phyloP scores from a whole-genome alignment of 2,888 invertebrate genomes.

The Rhamnusium bicolor region DNA sequence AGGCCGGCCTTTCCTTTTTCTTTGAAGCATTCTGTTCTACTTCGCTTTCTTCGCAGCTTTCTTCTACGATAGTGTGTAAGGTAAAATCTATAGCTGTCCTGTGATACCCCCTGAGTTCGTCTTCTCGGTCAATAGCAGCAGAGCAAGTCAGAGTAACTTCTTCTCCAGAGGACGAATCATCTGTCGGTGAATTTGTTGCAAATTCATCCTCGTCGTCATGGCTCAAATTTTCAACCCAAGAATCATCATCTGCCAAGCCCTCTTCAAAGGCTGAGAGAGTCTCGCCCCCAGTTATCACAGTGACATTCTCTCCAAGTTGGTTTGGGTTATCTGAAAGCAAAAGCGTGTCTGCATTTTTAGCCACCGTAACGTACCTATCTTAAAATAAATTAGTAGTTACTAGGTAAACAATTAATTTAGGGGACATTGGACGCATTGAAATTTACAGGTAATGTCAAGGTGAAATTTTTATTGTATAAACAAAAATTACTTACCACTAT shows the following conservation, averaged over 20 bases:
- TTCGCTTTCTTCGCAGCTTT: slow-evolving; percentile 95
- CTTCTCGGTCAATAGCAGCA: slow-evolving; percentile 79
- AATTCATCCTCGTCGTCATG: slow-evolving; percentile 75
- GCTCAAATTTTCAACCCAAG: slow-evolving; percentile 92
- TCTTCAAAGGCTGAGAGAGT: slow-evolving; percentile 86
- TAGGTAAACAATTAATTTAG: background rate
- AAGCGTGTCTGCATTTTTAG: slow-evolving; percentile 29
- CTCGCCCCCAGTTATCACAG: slow-evolving; percentile 80
- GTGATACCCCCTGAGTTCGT: slow-evolving; percentile 87
- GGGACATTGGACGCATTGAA: background rate
- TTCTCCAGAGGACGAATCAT: slow-evolving; percentile 79
- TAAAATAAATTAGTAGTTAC: background rate
- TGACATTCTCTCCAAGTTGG: slow-evolving; percentile 73
- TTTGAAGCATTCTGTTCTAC: slow-evolving; percentile 76
- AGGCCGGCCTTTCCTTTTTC: slow-evolving; percentile 79
- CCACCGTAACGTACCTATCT: background rate
- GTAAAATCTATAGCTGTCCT: slow-evolving; percentile 90
- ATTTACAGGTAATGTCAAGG: slow-evolving; percentile 30
- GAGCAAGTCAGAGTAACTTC: slow-evolving; percentile 76
- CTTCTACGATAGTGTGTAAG: slow-evolving; percentile 93
- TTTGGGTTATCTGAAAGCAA: slow-evolving; percentile 60
- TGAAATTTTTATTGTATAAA: slow-evolving; percentile 10
- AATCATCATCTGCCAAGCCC: slow-evolving; percentile 91
- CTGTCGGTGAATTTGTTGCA: slow-evolving; percentile 76
- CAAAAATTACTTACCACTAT: slow-evolving; percentile 42